A percentile compares a stretch with the other conserved stretches of the same genome.
phyloP scores from a whole-genome alignment of 2,113 vertebrate genomes.

The Cinclus cinclus region DNA sequence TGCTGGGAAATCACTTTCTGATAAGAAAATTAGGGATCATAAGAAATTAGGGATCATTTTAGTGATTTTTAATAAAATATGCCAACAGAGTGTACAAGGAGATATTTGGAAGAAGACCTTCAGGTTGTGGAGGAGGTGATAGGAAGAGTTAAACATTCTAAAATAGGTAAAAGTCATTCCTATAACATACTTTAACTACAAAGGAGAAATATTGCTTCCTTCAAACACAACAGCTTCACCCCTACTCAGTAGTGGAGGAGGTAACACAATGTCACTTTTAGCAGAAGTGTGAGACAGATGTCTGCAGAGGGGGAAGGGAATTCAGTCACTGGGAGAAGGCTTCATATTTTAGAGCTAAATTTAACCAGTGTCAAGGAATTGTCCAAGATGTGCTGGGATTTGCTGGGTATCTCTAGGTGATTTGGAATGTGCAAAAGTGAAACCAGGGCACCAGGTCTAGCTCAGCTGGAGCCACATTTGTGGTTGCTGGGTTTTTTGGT shows the following conservation, averaged over 20 bases:
- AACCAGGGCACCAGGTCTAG: neutral
- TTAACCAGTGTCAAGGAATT: neutral
- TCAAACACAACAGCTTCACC: neutral
- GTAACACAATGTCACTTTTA: neutral
- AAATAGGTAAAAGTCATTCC: neutral
- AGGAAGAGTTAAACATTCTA: neutral
- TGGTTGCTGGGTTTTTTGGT: neutral
- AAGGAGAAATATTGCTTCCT: neutral
- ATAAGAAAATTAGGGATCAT: neutral
- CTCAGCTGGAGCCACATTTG: neutral
- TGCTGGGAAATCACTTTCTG: neutral
- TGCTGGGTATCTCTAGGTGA: neutral
- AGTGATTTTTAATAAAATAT: neutral
- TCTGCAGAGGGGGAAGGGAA: neutral
- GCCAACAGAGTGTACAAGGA: rapidly evolving
- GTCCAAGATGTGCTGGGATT: neutral
- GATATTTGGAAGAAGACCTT: neutral
- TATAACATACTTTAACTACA: neutral
- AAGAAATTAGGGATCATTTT: neutral
- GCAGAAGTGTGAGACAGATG: neutral
- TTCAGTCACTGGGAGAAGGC: neutral
- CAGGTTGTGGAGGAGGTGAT: neutral
- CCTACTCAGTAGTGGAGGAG: neutral
- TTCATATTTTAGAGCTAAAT: neutral
- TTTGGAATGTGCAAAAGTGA: neutral